Evolutionary conservation across 2,888 invertebrate genomes (phyloP), one percentile per base, ranked within the genome.

Genomic region (Euproctis similis): DNA sequence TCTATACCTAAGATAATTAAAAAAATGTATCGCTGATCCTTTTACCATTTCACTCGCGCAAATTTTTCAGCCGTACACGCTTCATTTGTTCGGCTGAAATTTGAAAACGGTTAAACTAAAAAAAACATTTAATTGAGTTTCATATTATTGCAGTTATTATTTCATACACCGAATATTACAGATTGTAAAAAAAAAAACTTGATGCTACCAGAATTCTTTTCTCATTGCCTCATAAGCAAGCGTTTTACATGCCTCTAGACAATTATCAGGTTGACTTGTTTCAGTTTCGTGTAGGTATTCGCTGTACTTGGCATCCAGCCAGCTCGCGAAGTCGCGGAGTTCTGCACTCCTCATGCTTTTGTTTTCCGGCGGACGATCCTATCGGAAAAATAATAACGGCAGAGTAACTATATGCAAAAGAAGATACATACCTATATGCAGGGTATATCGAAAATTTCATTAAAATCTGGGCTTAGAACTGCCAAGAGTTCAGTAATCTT

Each of bases 251-350:
- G 19, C 2, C 8, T n/a, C 17, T 8, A 4, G 17, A n/a, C 8
- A 6, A 21, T 10, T 9, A 8, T 8, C 10, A 5, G n/a, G 1
- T 10, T 17, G 12, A n/a, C 13, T 10, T 1, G 17, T 14, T 17
- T 28, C 30, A 18, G 37, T 53, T 5, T 64, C 59, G 9, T 45
- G 44, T 4, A 74, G 34, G 23, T 59, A 81, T 42, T 80, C 61
- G 1, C 59, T 47, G 28, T 80, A 82, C 47, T 80, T 82, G 12
- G 40, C 27, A 43, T 82, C 78, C 23, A 82, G 53, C 81, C 81
- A 82, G n/a, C 33, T 33, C 0, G 78, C 76, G 28, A 82, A 81
- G 2, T 53, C 62, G 8, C 41, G 38, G 26, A 60, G 33, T 4
- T 66, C 54, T 0, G 37, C 42, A 9, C 39, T 34, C 5, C 37